Base-by-base conservation (phyloP, 1,140 invertebrate species). In the Neomicropteryx cornuta region DNA sequence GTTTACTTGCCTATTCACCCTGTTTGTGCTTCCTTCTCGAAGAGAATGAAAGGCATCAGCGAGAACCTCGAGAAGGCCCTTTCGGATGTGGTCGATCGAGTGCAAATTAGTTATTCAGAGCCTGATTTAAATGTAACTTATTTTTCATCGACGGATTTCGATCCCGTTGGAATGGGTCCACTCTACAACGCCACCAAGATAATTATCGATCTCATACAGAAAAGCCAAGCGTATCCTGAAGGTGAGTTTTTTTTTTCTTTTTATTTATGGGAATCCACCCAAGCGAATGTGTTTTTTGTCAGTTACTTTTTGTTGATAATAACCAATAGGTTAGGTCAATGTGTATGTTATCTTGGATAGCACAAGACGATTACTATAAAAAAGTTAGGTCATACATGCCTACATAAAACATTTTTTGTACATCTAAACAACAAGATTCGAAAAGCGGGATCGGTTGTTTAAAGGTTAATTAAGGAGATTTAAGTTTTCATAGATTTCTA, bases 131-230 rank as follows among this genome's bases (percentile, higher is more conserved):
- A 65, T 49, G 51, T 52, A 21, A 62, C 65, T n/a, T 79, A 79
- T 56, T 55, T 65, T 38, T 70, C 76, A 10, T 62, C 57, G 31
- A 65, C 71, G 17, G 66, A 69, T 39, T 79, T 77, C 57, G 70
- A 78, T 47, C 69, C 76, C 44, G 68, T 69, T 46, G 77, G 76
- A 27, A 81, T 81, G 78, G 71, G 71, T 23, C 72, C 76, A 47
- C 66, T 81, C 13, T 80, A 80, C 65, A 75, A 77, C 50, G 66
- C 75, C 20, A 77, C 75, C 20, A 71, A 73, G 44, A 52, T 65
- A 45, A 71, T 80, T 56, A 73, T 81, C 50, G 70, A 78, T 55
- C 44, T 74, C 39, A 62, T 67, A 32, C 58, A 56, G 16, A 53
- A 60, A 24, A 62, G 62, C 35, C 51, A 67, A 34, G 64, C 64